These are phyloP conservation scores for Oligia latruncula DNA, from an alignment of 2,888 invertebrate genomes.

Conservation along the genomic window DNA sequence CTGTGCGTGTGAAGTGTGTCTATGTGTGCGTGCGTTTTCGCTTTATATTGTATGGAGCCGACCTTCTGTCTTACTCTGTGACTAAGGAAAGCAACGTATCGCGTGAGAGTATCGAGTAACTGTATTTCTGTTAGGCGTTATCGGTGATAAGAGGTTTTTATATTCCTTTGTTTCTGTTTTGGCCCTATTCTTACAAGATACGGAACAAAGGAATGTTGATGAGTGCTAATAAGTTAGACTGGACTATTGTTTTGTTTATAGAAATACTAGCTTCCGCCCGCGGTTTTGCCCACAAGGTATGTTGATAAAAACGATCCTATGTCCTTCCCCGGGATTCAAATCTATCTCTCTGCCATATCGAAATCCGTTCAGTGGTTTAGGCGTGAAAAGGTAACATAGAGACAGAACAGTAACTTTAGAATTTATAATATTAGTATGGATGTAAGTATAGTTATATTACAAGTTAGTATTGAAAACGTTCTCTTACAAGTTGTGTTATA, in stretches of 20 bases:
- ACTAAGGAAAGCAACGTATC: slow-evolving; percentile 11
- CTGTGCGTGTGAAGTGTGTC: neutral
- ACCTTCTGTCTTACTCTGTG: slow-evolving; percentile 3
- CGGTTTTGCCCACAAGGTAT: no score
- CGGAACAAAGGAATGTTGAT: slow-evolving; percentile 1
- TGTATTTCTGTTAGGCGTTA: slow-evolving; percentile 34
- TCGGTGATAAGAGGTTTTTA: neutral
- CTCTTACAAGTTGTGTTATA: neutral
- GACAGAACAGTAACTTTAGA: no score
- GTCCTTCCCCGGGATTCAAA: no score
- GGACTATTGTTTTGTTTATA: no score
- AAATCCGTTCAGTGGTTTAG: no score
- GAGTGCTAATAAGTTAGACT: neutral
- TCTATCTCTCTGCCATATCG: no score
- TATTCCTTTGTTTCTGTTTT: slow-evolving; percentile 23
- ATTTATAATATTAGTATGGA: no score
- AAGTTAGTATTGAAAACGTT: neutral
- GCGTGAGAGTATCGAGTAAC: slow-evolving; percentile 30
- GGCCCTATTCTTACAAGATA: neutral
- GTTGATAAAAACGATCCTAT: no score
- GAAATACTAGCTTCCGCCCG: neutral
- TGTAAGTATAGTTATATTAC: neutral
- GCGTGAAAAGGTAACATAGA: no score
- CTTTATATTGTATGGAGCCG: neutral
- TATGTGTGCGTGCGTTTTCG: neutral